phyloP scores from a whole-genome alignment of 2,113 vertebrate species.

The Petroica traversi region DNA sequence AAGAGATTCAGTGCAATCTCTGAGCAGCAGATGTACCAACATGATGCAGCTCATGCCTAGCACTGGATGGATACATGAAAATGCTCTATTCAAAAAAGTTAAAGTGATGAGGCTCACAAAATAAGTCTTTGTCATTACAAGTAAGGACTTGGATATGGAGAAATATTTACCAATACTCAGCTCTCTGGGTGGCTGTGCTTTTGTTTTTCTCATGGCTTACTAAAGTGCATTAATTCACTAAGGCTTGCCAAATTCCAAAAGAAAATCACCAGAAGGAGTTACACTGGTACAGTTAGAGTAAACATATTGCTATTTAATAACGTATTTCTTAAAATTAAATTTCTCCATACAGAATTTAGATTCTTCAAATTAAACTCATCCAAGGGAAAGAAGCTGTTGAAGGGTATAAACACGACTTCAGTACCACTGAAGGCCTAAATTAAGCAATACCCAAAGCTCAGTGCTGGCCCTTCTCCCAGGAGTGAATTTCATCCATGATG shows the following conservation, averaged over 20 bases:
- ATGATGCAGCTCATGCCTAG: neutral
- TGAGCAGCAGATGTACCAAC: neutral
- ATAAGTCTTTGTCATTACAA: neutral
- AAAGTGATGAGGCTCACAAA: neutral
- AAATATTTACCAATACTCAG: neutral
- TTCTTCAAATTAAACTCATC: neutral
- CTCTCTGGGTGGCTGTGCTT: neutral
- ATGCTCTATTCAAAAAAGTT: neutral
- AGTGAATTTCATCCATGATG: constrained; percentile 17
- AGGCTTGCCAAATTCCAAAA: neutral
- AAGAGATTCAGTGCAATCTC: neutral
- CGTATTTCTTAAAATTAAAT: neutral
- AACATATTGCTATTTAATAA: neutral
- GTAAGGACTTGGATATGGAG: neutral
- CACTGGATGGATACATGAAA: rapidly evolving
- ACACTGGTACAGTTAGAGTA: neutral
- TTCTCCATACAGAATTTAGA: neutral
- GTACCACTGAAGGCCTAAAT: neutral
- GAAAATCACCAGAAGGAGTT: no score
- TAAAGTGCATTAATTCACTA: neutral
- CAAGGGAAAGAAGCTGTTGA: neutral
- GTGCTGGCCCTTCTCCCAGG: constrained; percentile 29
- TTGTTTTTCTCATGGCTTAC: neutral
- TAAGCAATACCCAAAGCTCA: neutral
- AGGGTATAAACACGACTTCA: neutral